Evolutionary conservation across 2,797 vertebrate genomes (phyloP), one percentile per base, ranked within the genome.

Genomic region (Coccyzus lansbergi): DNA sequence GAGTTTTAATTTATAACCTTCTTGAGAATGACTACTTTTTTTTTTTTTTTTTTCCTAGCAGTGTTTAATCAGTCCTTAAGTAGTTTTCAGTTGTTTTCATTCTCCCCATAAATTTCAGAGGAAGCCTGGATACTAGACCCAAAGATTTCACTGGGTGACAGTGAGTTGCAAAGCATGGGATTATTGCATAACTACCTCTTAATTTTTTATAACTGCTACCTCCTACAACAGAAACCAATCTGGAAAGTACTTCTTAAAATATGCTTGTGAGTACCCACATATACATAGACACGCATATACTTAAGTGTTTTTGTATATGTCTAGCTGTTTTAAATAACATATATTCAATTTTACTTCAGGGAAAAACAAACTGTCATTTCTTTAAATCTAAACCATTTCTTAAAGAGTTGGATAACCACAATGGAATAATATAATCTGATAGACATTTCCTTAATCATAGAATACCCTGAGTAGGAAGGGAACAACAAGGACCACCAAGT

Each of bases 1-100:
- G 2, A 3, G 11, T 34, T 9, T 85, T 42, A 36, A n/a, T 12
- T 46, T 80, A 1, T 0, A 19, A 79, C 8, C 0, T 4, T 59
- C 42, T 29, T 62, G 34, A 69, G 38, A 65, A 4, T 42, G 16
- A 34, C 3, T 67, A 36, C 40, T 75, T 55, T 7, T 40, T 64
- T 0, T 2, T 67, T 82, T 31, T 62, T 86, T n/a, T n/a, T n/a
- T n/a, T n/a, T n/a, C n/a, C 53, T 76, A 62, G n/a, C 4, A 51
- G 22, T 22, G 4, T 72, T 92, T 58, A 42, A 21, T 51, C 25
- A n/a, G 6, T 34, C 21, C 15, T 55, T 31, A 38, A 72, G 19
- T 29, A 36, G 42, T 58, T 84, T 86, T 78, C 4, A 58, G 16
- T 65, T 58, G n/a, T 72, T 89, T 89, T 51, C 14, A 21, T 86